Evolutionary conservation across 2,888 invertebrate species (phyloP).

Genomic region (Macrophya alboannulata): DNA sequence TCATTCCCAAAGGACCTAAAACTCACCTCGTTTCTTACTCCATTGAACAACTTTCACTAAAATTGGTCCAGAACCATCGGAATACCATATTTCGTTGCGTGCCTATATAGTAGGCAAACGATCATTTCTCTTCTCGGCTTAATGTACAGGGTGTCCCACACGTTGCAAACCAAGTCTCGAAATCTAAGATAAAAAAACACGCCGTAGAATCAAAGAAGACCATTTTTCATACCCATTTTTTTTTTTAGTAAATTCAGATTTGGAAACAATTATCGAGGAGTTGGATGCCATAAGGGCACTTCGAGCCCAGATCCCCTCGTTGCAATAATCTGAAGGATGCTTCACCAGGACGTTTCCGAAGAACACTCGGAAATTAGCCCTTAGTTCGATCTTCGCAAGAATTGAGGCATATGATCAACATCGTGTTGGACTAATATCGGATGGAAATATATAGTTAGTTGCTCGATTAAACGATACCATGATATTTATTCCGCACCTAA

Average conservation of each 20-base stretch:
- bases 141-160: not conserved
- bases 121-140: not conserved
- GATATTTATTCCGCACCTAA: no score
- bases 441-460: no score
- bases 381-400: no score
- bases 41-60: slow-evolving; percentile 38
- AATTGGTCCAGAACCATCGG: slow-evolving; percentile 33
- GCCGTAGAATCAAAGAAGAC: not conserved
- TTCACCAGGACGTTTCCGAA: no score
- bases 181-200: not conserved
- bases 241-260: not conserved
- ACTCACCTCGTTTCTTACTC: slow-evolving; percentile 15
- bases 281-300: no score
- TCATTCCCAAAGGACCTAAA: slow-evolving; percentile 19
- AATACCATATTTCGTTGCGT: slow-evolving; percentile 49
- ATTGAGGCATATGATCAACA: no score
- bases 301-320: no score
- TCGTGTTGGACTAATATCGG: no score
- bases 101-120: slow-evolving; percentile 2
- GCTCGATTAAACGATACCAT: no score
- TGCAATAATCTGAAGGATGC: no score
- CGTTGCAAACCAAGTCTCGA: not conserved
- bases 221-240: not conserved
- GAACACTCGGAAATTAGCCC: no score
- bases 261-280: not conserved